Percentiles rank a stretch among this genome's conserved stretches.
Evolutionary conservation across 2,888 invertebrate species (phyloP).

Genomic region (Hetaerina titia): DNA sequence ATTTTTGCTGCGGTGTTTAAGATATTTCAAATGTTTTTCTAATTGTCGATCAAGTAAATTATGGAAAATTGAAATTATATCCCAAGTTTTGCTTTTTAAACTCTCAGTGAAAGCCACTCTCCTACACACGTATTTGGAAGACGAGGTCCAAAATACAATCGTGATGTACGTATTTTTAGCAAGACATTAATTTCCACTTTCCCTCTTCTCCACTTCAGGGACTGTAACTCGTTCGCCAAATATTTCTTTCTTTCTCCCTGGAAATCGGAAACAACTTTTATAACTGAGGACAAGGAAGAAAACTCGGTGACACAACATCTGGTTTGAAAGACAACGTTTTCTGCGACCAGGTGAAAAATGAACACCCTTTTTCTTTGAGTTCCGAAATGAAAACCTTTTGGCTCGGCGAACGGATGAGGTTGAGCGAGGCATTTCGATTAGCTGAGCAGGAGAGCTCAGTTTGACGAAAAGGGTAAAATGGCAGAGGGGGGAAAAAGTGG

Average conservation of each 20-base stretch:
- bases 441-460: neutral
- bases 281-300: neutral
- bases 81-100: no score
- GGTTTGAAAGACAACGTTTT: neutral
- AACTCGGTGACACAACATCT: neutral
- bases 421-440: neutral
- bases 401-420: neutral
- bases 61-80: no score
- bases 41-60: no score
- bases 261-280: neutral
- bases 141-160: no score
- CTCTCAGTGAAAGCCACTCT: no score
- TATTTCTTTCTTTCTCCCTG: neutral
- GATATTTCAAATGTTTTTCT: no score
- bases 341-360: neutral
- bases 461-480: neutral
- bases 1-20: no score
- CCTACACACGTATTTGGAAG: no score
- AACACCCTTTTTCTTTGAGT: neutral
- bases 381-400: slow-evolving; percentile 9
- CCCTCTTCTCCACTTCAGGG: neutral
- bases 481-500: neutral
- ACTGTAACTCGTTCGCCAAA: neutral
- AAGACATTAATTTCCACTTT: neutral
- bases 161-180: no score